These are phyloP conservation scores for Trinectes maculatus DNA, from an alignment of 2,113 vertebrate genomes.

Conservation along the genomic window DNA sequence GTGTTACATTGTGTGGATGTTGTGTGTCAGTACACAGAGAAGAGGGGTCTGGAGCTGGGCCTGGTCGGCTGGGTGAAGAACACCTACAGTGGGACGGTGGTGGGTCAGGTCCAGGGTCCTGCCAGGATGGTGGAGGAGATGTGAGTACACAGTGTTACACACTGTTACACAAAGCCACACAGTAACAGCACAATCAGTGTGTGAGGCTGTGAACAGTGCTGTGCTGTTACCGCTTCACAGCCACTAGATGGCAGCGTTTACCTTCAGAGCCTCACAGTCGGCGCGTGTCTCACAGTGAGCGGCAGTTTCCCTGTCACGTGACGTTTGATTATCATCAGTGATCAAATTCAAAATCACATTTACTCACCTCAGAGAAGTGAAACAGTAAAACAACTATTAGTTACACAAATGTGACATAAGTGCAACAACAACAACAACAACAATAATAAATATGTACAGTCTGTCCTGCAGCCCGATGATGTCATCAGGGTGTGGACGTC, in stretches of 20 bases:
- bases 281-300: too few relatives aligned
- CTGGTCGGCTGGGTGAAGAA: conserved; percentile 96
- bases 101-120: conserved; percentile 91
- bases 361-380: too few relatives aligned
- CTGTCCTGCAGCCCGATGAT: conserved; percentile 26
- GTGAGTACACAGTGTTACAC: conserved; percentile 80
- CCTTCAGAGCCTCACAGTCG: not conserved
- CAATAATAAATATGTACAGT: not conserved
- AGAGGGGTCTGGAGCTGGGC: conserved; percentile 86
- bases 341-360: too few relatives aligned
- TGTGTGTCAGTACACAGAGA: conserved; percentile 92
- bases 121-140: conserved; percentile 86
- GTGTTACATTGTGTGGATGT: too few relatives aligned
- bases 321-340: too few relatives aligned
- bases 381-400: too few relatives aligned
- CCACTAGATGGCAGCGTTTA: conserved; percentile 39
- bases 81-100: conserved; percentile 87
- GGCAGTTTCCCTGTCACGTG: too few relatives aligned
- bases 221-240: rapidly evolving
- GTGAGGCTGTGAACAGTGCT: not conserved
- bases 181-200: not conserved
- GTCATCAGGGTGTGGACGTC: conserved; percentile 55
- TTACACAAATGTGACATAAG: too few relatives aligned
- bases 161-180: not conserved
- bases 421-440: too few relatives aligned